phyloP scores from a whole-genome alignment of 2,797 vertebrate species.

The Discoglossus pictus region DNA sequence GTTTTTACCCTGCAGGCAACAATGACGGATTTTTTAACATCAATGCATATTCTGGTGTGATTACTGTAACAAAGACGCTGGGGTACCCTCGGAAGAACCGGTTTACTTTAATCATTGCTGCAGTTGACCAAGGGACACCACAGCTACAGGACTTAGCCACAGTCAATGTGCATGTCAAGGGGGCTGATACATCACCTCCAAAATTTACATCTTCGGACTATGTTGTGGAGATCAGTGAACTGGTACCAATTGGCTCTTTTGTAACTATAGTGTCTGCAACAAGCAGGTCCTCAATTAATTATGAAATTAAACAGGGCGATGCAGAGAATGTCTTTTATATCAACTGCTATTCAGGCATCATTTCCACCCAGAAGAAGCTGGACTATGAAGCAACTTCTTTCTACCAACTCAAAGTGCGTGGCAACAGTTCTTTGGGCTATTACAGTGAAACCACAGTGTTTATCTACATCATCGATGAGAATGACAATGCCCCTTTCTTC shows the following conservation, averaged over 20 bases:
- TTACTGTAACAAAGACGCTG: conserved; percentile 76
- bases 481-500: conserved; percentile 87
- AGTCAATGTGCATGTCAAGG: conserved; percentile 73
- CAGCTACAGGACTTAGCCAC: conserved; percentile 81
- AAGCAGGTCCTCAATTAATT: conserved; percentile 82
- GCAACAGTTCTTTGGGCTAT: conserved; percentile 77
- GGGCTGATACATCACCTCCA: conserved; percentile 83
- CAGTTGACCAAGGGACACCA: conserved; percentile 87
- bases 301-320: conserved; percentile 85
- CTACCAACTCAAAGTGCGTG: conserved; percentile 83
- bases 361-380: conserved; percentile 77
- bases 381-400: conserved; percentile 83
- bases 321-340: conserved; percentile 80
- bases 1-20: conserved; percentile 76
- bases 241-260: conserved; percentile 71
- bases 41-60: conserved; percentile 75
- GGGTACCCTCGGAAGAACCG: conserved; percentile 70
- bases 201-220: conserved; percentile 82
- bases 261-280: conserved; percentile 78
- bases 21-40: conserved; percentile 82
- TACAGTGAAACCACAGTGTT: conserved; percentile 71
- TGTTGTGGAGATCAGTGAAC: conserved; percentile 88
- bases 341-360: conserved; percentile 83
- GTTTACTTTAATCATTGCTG: conserved; percentile 84
- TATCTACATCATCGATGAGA: conserved; percentile 89